A percentile compares a stretch with the other conserved stretches of the same genome.
These are phyloP conservation scores for Leptatherina wallacei DNA, from an alignment of 2,797 vertebrate genomes.

Conservation along the genomic window DNA sequence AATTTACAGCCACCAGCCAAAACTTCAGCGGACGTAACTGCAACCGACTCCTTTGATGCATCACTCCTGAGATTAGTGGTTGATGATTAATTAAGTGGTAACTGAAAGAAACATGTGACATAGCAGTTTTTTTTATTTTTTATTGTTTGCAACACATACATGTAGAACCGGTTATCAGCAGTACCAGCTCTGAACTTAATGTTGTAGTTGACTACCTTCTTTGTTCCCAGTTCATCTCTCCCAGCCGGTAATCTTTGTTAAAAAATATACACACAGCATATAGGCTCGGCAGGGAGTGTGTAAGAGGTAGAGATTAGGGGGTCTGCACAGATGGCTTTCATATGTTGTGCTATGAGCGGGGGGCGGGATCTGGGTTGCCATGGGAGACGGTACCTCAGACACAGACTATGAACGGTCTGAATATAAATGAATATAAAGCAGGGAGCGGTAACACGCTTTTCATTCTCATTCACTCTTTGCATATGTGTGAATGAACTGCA, in stretches of 20 bases:
- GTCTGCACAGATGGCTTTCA: constrained; percentile 79
- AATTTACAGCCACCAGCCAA: constrained; percentile 25
- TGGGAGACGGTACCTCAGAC: constrained; percentile 70
- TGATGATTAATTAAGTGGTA: constrained; percentile 30
- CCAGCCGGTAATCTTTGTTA: constrained; percentile 30
- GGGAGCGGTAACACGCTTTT: constrained; percentile 55
- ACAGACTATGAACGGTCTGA: constrained; percentile 53
- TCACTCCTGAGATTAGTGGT: constrained; percentile 30
- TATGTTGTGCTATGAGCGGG: constrained; percentile 66
- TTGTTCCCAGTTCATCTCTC: constrained; percentile 54
- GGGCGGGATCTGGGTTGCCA: constrained; percentile 72
- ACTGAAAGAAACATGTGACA: neutral
- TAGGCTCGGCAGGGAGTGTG: constrained; percentile 53
- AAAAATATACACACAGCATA: constrained; percentile 45
- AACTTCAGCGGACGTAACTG: constrained; percentile 30
- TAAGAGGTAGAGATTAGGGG: constrained; percentile 64
- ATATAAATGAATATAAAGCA: constrained; percentile 72
- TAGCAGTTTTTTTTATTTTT: neutral
- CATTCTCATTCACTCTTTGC: constrained; percentile 26
- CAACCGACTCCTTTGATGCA: constrained; percentile 34
- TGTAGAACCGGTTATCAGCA: neutral
- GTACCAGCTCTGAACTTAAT: constrained; percentile 29
- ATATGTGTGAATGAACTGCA: constrained; percentile 60
- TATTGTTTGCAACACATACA: constrained; percentile 12
- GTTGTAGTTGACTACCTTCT: constrained; percentile 32